These are phyloP conservation scores for Crypturellus tataupa DNA, from an alignment of 2,797 vertebrate genomes.

Conservation along the genomic window DNA sequence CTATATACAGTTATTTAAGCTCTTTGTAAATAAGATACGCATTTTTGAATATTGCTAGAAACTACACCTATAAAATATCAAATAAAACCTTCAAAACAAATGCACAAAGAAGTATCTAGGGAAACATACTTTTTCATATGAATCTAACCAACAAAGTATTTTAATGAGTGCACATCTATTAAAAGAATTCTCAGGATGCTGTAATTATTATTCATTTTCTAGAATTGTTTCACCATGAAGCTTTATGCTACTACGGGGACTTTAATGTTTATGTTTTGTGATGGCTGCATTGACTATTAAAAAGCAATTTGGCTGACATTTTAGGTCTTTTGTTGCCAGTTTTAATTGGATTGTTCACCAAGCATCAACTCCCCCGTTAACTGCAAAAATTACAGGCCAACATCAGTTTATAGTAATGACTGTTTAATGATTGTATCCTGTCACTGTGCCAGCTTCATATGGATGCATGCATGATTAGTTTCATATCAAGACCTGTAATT, in stretches of 20 bases:
- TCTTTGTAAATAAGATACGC: constrained; percentile 56
- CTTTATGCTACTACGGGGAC: constrained; percentile 84
- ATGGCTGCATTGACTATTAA: constrained; percentile 87
- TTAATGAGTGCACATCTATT: constrained; percentile 83
- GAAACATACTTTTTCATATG: constrained; percentile 78
- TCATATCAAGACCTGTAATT: constrained; percentile 84
- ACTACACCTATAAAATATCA: constrained; percentile 60
- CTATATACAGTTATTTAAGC: constrained; percentile 52
- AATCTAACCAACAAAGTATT: constrained; percentile 83
- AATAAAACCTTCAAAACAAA: constrained; percentile 77
- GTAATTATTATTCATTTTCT: constrained; percentile 88
- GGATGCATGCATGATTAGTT: constrained; percentile 82
- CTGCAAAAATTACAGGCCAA: constrained; percentile 85
- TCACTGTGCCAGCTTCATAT: constrained; percentile 80
- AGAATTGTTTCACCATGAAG: constrained; percentile 84
- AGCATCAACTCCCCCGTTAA: constrained; percentile 87
- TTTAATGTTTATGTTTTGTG: constrained; percentile 87
- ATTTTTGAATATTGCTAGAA: constrained; percentile 70
- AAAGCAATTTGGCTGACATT: constrained; percentile 89
- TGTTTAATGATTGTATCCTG: constrained; percentile 85
- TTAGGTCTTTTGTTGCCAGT: constrained; percentile 87
- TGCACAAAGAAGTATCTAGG: constrained; percentile 71
- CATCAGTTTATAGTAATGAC: constrained; percentile 84
- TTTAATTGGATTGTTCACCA: constrained; percentile 90
- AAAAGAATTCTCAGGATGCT: constrained; percentile 84